Percentiles rank a stretch among this genome's conserved stretches.
Conservation (phyloP, 2,113 vertebrate species). For the Solenodon paradoxus region DNA sequence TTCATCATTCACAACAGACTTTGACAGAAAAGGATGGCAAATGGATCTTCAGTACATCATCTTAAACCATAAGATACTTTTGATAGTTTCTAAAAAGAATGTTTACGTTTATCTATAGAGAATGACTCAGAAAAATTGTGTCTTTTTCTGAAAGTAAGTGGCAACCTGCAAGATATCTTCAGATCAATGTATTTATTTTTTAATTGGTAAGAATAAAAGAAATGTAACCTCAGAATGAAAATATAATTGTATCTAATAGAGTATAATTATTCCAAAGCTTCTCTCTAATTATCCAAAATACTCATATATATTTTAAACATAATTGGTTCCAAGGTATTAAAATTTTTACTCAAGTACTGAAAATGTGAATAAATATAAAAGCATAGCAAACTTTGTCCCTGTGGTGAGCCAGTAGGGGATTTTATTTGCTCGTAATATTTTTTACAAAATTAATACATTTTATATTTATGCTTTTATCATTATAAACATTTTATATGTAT, state of each 20-base stretch:
- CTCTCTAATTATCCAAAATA: neutral
- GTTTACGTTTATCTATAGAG: neutral
- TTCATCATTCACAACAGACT: neutral
- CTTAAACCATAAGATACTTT: neutral
- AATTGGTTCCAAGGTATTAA: neutral
- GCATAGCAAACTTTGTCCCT: constrained; percentile 22
- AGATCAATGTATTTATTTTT: neutral
- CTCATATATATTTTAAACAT: neutral
- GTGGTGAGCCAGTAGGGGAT: neutral
- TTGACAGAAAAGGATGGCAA: neutral
- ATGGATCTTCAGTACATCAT: neutral
- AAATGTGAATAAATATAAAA: constrained; percentile 49
- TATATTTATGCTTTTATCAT: constrained; percentile 63
- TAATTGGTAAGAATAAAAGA: neutral
- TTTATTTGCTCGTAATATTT: constrained; percentile 63
- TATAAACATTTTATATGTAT: constrained; percentile 59
- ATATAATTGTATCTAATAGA: neutral
- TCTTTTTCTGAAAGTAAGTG: neutral
- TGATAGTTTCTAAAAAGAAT: neutral
- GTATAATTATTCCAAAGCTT: neutral
- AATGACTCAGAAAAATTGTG: neutral
- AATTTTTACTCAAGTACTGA: constrained; percentile 48
- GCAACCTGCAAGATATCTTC: neutral
- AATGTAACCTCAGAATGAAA: neutral
- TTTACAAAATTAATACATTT: constrained; percentile 68